Base-by-base conservation (phyloP, 2,113 vertebrate species). In the Gobius niger region DNA sequence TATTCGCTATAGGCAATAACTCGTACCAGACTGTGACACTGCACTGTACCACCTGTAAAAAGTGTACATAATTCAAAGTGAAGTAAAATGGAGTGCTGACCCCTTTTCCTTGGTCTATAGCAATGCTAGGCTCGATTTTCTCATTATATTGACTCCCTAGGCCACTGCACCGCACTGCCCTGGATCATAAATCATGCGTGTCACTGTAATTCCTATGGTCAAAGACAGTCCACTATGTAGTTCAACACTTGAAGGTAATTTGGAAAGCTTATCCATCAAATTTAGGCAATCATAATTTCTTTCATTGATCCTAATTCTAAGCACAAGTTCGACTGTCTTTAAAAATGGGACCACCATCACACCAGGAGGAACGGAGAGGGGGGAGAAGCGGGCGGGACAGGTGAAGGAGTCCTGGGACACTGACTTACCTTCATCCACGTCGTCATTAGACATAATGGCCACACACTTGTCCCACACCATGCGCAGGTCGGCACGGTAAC, bases 381-480 rank as follows among this genome's bases (percentile, higher is more conserved):
- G 3, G 12, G 62, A 53, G 65, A 59, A 74, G 68, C 6, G 19
- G 70, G 75, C 70, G 68, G 3, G 16, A 63, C 75, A n/a, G 7
- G 47, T 67, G 61, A 19, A 57, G 67, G 59, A 54, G 68, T 40
- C 15, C 14, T 47, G 56, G 24, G 56, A 70, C 19, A 65, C 34
- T 34, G 24, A 18, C 86, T 93, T 92, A 95, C 95, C 95, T 68
- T 95, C 94, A 0, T 95, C 94, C 0, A 90, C 85, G 4, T 95
- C 95, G 0, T 96, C 93, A 0, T 94, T 95, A 88, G 96, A 94
- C 96, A 96, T 92, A 73, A 97, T 93, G 67, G 96, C 93, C 56
- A 95, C 74, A 1, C 96, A 98, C 80, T 96, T 96, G 81, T 95
- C 95, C 94, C 96, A 96, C 79, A 97, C 88, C 57, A 95, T 92